These are phyloP conservation scores for Drosophila demipolita DNA, from an alignment of 2,888 invertebrate genomes.

Conservation along the genomic window DNA sequence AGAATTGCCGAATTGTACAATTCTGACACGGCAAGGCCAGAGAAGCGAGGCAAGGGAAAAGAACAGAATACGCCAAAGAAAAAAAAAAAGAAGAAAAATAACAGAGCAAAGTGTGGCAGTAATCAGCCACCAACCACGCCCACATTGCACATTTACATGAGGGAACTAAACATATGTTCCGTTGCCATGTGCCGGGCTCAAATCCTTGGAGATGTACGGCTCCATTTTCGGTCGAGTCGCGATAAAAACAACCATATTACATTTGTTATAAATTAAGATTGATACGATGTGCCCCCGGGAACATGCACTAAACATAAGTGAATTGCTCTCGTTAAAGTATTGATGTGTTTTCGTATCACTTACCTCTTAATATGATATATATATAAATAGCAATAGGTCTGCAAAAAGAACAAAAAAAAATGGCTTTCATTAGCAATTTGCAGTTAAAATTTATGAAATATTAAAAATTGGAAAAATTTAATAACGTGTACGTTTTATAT, in stretches of 20 bases:
- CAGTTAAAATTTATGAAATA: conserved; percentile 33
- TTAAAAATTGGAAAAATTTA: conserved; percentile 8
- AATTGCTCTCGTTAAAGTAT: conserved; percentile 16
- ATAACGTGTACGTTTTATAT: background rate
- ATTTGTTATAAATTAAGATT: conserved; percentile 76
- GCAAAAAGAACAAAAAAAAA: conserved; percentile 22
- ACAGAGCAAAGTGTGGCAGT: conserved; percentile 30
- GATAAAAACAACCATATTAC: conserved; percentile 59
- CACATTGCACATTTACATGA: conserved; percentile 60
- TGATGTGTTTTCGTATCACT: conserved; percentile 10
- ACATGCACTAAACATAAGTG: background rate
- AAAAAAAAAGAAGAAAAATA: conserved; percentile 18
- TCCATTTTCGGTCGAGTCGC: conserved; percentile 9
- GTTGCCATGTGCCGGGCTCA: conserved; percentile 27
- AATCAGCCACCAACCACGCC: conserved; percentile 41
- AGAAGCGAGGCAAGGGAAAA: conserved; percentile 3
- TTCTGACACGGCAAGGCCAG: conserved; percentile 4
- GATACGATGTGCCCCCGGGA: conserved; percentile 58
- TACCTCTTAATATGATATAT: conserved; percentile 35
- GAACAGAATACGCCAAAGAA: background rate
- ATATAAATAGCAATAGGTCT: conserved; percentile 19
- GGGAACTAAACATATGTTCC: conserved; percentile 32
- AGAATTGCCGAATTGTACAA: conserved; percentile 25
- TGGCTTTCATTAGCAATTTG: conserved; percentile 31
- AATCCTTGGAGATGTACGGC: conserved; percentile 57